Conservation (phyloP, 1,140 invertebrate species). For the Ladona fulva region DNA sequence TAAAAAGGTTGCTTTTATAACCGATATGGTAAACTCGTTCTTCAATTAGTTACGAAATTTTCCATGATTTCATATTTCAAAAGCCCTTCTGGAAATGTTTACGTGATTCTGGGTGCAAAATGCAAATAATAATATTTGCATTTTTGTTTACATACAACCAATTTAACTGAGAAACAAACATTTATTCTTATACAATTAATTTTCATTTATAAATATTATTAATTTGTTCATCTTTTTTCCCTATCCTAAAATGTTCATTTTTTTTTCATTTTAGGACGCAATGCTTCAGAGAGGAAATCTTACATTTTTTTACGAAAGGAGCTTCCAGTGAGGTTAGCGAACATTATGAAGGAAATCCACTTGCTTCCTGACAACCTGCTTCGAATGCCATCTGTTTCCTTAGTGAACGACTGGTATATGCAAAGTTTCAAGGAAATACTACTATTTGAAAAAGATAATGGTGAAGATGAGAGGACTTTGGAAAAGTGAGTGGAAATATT, state of each 20-base stretch:
- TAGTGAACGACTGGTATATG: constrained; percentile 86
- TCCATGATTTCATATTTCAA: no score
- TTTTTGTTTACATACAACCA: no score
- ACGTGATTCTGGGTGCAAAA: no score
- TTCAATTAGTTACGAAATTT: no score
- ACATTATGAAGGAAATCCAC: constrained; percentile 98
- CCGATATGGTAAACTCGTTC: no score
- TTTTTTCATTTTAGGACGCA: constrained; percentile 63
- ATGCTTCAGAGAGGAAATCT: constrained; percentile 81
- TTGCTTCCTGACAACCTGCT: constrained; percentile 82
- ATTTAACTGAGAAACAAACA: no score
- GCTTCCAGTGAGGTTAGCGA: constrained; percentile 86
- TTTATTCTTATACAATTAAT: no score
- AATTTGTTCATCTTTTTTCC: no score
- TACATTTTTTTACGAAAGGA: constrained; percentile 92
- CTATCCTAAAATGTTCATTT: background rate
- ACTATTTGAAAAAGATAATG: constrained; percentile 75
- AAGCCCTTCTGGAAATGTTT: no score
- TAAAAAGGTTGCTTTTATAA: no score
- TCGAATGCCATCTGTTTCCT: constrained; percentile 76
- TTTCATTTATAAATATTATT: no score
- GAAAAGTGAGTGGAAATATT: constrained; percentile 45
- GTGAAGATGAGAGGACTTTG: constrained; percentile 46
- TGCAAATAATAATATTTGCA: no score
- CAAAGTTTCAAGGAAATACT: constrained; percentile 88